Evolutionary conservation across 2,888 invertebrate species (phyloP), one percentile per base, ranked within the genome.

Genomic region (Conistra vaccinii): DNA sequence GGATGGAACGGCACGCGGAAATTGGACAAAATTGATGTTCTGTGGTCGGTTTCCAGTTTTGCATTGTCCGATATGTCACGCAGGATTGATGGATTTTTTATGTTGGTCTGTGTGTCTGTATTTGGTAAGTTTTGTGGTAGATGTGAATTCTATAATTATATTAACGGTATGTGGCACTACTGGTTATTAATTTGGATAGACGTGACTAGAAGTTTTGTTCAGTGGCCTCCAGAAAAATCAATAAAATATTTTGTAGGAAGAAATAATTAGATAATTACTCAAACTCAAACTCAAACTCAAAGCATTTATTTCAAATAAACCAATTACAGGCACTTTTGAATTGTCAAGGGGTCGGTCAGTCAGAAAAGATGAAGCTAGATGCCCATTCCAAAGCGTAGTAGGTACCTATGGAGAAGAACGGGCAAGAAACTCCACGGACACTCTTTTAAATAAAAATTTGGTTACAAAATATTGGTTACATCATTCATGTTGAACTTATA

Each of bases 21-120:
- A 92, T 93, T 92, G 91, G 89, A 83, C 90, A 82, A 86, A 89
- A 89, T 88, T 89, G 89, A 89, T 88, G 89, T 81, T 81, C 89
- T 86, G 88, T 69, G 89, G 88, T 86, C 76, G 73, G 81, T 79
- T 81, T 84, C 85, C 78, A 86, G 87, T 84, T 83, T 83, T 81
- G 86, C 71, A 86, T 88, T 88, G 88, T 89, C 76, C 76, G 73
- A 73, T 76, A 51, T 78, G 88, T 76, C 81, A 78, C 20, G 48
- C 0, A 55, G 53, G 76, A 78, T 83, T 87, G 83, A 87, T 81
- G 78, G 67, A 42, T 62, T 86, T 86, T 87, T 73, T 69, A 61
- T 78, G 45, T 71, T 48, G 17, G 73, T 26, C 12, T 63, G 42
- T 42, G 12, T 45, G 53, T 42, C 48, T 73, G 55, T 35, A 55